These are phyloP conservation scores for Calephelis perditalis DNA, from an alignment of 2,888 invertebrate species.

Conservation along the genomic window DNA sequence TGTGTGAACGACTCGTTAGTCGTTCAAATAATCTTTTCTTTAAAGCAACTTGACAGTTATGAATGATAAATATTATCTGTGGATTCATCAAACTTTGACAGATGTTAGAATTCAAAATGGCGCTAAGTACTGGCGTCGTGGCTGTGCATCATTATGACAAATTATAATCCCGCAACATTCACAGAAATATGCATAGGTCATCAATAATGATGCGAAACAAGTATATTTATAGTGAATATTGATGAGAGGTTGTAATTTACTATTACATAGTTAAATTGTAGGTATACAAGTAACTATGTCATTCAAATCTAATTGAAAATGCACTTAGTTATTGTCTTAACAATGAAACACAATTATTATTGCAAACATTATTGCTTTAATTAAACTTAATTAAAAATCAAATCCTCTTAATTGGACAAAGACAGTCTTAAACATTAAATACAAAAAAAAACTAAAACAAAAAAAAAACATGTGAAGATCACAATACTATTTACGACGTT, in stretches of 20 bases:
- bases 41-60: background rate
- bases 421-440: too few relatives aligned
- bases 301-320: too few relatives aligned
- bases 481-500: too few relatives aligned
- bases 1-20: too few relatives aligned
- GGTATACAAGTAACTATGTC: too few relatives aligned
- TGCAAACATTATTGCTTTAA: too few relatives aligned
- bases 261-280: background rate
- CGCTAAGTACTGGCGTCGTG: slow-evolving; percentile 3
- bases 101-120: slow-evolving; percentile 8
- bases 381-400: too few relatives aligned
- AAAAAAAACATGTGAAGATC: too few relatives aligned
- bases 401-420: too few relatives aligned
- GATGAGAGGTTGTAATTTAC: background rate
- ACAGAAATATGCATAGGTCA: slow-evolving; percentile 6
- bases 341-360: too few relatives aligned
- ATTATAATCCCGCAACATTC: slow-evolving; percentile 3
- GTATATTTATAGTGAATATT: slow-evolving; percentile 1
- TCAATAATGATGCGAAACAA: slow-evolving; percentile 4
- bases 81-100: slow-evolving; percentile 5
- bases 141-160: slow-evolving; percentile 6
- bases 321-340: too few relatives aligned
- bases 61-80: slow-evolving; percentile 3
- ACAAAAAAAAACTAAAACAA: too few relatives aligned
- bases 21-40: background rate